These are phyloP conservation scores for Metridium senile DNA, from an alignment of 92 coral and sea anemone species.

Conservation along the genomic window DNA sequence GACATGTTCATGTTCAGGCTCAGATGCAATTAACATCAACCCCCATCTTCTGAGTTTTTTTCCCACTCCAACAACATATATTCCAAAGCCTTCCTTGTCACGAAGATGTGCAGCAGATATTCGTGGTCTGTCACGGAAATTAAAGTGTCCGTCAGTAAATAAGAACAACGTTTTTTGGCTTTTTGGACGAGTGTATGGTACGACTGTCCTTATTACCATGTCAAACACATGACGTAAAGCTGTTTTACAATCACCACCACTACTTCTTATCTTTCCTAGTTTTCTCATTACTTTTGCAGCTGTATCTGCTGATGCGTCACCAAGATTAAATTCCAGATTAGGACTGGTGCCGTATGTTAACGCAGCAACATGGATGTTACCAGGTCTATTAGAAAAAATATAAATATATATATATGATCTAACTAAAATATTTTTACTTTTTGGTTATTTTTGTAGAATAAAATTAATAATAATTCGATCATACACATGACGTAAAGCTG, in stretches of 20 bases:
- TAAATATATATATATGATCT: no score
- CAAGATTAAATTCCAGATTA: conserved; percentile 61
- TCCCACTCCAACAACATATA: no score
- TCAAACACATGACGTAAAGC: conserved; percentile 76
- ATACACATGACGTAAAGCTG: no score
- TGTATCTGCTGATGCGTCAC: conserved; percentile 37
- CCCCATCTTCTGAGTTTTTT: conserved; percentile 47
- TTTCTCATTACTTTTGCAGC: conserved; percentile 42
- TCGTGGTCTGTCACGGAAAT: conserved; percentile 77
- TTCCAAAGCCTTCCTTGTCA: conserved; percentile 50
- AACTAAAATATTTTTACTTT: no score
- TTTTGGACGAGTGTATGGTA: conserved; percentile 49
- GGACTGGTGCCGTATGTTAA: conserved; percentile 81
- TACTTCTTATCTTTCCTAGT: no score
- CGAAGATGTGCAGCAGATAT: conserved; percentile 51
- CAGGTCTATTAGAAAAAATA: no score
- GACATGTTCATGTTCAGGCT: conserved; percentile 61
- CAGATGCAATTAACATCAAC: conserved; percentile 72
- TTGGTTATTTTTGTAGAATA: no score
- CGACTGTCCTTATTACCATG: conserved; percentile 44
- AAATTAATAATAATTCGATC: no score
- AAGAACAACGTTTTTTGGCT: no score
- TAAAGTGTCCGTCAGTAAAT: conserved; percentile 82
- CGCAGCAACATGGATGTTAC: no score
- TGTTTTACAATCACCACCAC: conserved; percentile 94